Base-by-base conservation (phyloP, 2,888 invertebrate species). In the Sarcophaga variegata region DNA sequence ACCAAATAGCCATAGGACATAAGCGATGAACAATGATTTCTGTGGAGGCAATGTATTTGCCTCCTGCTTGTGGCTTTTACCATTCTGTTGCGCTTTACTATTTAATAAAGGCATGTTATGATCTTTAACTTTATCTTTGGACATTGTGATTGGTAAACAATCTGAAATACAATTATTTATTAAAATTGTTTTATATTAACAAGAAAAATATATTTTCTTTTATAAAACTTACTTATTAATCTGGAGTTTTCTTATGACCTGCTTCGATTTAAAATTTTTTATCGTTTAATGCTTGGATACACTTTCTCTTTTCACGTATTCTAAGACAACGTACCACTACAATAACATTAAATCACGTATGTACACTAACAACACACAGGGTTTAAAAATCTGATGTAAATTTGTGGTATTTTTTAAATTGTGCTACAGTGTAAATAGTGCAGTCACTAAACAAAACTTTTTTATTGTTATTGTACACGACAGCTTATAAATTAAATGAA, bases 1-100 rank as follows among this genome's bases (percentile, higher is more conserved):
- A 22, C 98, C 97, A 89, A 97, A 95, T 0, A 98, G 91, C 98
- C 98, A 99, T 63, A 96, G 94, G 1, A 98, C 85, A 91, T 98
- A 99, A 0, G 99, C 96, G 90, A 95, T 91, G 74, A 96, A 91
- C 12, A 96, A 92, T 2, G 96, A 96, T 91, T 96, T 96, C 62
- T 92, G 89, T 17, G 90, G 81, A 1, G 90, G 91, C 79, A 91
- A 70, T 0, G 72, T 66, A 71, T 91, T 92, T 22, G 74, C 84
- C 71, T 89, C 83, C 1, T 17, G 6, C 0, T 83, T 64, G 2
- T 69, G 22, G 5, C 45, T 69, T 78, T 88, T 88, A 14, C 81
- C 77, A 75, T 88, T 89, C 47, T 83, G 83, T 12, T 75, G 81
- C 4, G 75, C 11, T 81, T 85, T 85, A 2, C 81, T 78, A 72